These are phyloP conservation scores for Huso huso DNA, from an alignment of 2,797 vertebrate genomes.

Conservation along the genomic window DNA sequence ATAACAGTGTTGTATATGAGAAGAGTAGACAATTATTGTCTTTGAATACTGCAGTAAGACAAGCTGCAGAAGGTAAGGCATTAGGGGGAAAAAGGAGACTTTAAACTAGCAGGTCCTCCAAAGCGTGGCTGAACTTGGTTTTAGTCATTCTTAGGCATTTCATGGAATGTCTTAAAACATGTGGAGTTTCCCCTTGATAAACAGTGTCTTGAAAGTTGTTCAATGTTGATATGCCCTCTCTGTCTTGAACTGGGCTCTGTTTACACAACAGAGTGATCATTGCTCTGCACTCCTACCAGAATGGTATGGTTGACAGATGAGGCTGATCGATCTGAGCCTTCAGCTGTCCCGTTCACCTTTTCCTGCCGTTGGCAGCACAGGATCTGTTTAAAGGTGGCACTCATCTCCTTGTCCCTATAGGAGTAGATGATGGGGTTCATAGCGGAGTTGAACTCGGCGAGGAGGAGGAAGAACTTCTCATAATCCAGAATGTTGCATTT, in stretches of 20 bases:
- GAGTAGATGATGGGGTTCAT: constrained; percentile 99
- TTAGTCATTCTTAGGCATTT: constrained; percentile 56
- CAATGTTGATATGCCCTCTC: neutral
- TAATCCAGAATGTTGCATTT: constrained; percentile 82
- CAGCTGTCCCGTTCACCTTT: constrained; percentile 72
- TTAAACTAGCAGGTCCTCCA: constrained; percentile 48
- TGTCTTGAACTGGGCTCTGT: neutral
- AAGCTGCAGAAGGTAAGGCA: neutral
- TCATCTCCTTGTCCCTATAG: constrained; percentile 98
- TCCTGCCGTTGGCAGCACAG: constrained; percentile 90
- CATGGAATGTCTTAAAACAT: constrained; percentile 32
- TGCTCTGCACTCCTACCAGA: constrained; percentile 75
- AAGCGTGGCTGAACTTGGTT: constrained; percentile 37
- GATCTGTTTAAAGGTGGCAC: constrained; percentile 92
- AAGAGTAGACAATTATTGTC: neutral
- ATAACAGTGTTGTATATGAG: neutral
- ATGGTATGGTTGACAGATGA: constrained; percentile 95
- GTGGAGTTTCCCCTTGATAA: constrained; percentile 27
- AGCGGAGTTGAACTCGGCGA: constrained; percentile 95
- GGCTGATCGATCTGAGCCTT: constrained; percentile 88
- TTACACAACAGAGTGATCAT: constrained; percentile 92
- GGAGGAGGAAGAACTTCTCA: constrained; percentile 94
- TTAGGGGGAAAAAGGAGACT: constrained; percentile 17
- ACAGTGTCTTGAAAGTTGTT: constrained; percentile 1
- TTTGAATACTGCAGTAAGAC: neutral